Conservation (phyloP, 2,888 invertebrate genomes). For the Oscheius sp. region DNA sequence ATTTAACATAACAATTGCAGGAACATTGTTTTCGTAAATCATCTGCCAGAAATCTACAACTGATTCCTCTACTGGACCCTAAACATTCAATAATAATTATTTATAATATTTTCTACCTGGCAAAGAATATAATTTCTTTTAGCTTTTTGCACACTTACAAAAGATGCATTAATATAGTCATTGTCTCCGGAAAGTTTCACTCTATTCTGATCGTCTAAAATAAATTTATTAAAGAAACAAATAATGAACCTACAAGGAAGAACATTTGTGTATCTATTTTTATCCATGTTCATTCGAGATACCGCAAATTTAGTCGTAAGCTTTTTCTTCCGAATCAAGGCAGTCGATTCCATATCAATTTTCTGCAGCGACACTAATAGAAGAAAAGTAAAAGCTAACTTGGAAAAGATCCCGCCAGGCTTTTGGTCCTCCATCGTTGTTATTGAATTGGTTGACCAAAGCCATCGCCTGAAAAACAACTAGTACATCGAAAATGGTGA, state of each 20-base stretch:
- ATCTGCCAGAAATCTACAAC: slow-evolving; percentile 71
- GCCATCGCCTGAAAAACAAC: background rate
- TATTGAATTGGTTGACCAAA: background rate
- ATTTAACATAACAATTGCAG: slow-evolving; percentile 67
- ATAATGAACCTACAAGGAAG: slow-evolving; percentile 59
- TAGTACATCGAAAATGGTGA: too few species aligned
- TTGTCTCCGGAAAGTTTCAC: slow-evolving; percentile 47
- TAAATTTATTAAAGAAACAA: background rate
- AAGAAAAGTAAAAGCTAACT: background rate
- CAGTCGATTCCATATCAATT: background rate
- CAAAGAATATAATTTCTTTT: slow-evolving; percentile 63
- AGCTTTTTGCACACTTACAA: slow-evolving; percentile 53
- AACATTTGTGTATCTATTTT: slow-evolving; percentile 68
- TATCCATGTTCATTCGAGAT: slow-evolving; percentile 39
- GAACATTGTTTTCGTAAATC: slow-evolving; percentile 63
- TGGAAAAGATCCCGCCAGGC: slow-evolving; percentile 18
- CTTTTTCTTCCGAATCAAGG: slow-evolving; percentile 15
- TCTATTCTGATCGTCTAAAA: slow-evolving; percentile 67
- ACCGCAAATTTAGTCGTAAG: slow-evolving; percentile 11
- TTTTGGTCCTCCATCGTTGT: background rate
- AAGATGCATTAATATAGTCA: slow-evolving; percentile 70
- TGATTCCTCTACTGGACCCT: slow-evolving; percentile 67
- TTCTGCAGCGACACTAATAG: slow-evolving; percentile 2
- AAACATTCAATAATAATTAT: background rate
- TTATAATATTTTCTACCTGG: slow-evolving; percentile 54